Conservation (phyloP, 2,797 vertebrate species). For the Trachops cirrhosus region DNA sequence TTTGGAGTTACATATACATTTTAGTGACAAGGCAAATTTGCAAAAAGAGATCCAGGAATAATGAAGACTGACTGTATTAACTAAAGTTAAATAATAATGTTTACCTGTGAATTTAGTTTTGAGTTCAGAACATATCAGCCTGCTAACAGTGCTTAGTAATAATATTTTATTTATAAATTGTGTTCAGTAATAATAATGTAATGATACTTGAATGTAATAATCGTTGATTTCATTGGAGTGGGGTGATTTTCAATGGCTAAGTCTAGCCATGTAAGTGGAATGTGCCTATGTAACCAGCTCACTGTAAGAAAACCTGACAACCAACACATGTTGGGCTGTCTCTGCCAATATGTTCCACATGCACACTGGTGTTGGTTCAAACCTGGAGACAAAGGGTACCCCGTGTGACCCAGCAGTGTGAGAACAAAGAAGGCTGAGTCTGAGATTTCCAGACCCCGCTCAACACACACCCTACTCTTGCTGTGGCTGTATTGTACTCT, state of each 20-base stretch:
- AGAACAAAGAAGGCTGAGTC: neutral
- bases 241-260: neutral
- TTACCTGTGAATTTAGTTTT: neutral
- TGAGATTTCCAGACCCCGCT: neutral
- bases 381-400: neutral
- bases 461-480: neutral
- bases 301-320: neutral
- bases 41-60: neutral
- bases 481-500: neutral
- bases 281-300: neutral
- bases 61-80: neutral
- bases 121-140: neutral
- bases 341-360: neutral
- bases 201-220: neutral
- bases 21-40: neutral
- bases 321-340: neutral
- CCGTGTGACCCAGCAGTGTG: neutral
- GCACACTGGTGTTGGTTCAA: neutral
- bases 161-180: neutral
- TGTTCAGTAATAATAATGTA: neutral
- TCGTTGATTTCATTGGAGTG: neutral
- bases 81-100: neutral
- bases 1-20: neutral
- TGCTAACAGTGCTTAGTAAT: neutral
- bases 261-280: neutral